phyloP scores from a whole-genome alignment of 2,797 vertebrate genomes.

The Ptychobarbus kaznakovi region DNA sequence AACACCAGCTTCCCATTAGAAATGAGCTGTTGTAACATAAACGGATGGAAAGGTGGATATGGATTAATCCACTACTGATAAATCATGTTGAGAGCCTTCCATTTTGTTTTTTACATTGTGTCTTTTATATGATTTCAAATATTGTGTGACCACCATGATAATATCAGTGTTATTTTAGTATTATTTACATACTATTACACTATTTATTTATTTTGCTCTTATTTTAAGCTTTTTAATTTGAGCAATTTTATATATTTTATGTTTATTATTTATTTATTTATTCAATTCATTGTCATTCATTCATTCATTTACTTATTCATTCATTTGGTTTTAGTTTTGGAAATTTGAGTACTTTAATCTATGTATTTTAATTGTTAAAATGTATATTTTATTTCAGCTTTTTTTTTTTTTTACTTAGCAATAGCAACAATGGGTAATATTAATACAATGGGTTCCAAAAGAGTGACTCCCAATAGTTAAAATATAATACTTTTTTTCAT shows the following conservation, averaged over 20 bases:
- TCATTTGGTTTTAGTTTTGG: background rate
- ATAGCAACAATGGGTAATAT: background rate
- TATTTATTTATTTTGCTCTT: background rate
- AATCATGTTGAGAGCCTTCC: background rate
- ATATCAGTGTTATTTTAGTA: background rate
- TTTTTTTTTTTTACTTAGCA: background rate
- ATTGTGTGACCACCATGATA: background rate
- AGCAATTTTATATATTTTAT: background rate
- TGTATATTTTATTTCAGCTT: background rate
- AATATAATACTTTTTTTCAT: background rate
- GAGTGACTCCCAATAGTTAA: background rate
- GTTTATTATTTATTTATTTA: background rate
- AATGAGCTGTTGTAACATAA: background rate
- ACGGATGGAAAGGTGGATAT: background rate
- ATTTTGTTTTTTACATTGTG: background rate
- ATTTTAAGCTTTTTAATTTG: background rate
- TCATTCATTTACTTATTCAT: no score
- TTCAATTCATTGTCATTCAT: background rate
- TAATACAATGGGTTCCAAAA: background rate
- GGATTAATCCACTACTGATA: background rate
- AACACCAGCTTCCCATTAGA: constrained; percentile 39
- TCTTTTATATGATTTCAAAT: background rate
- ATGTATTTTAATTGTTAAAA: background rate
- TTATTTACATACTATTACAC: no score
- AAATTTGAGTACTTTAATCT: background rate